A percentile compares a stretch with the other conserved stretches of the same genome.
These are phyloP conservation scores for Sphaerodactylus townsendi DNA, from an alignment of 2,113 vertebrate genomes.

Conservation along the genomic window DNA sequence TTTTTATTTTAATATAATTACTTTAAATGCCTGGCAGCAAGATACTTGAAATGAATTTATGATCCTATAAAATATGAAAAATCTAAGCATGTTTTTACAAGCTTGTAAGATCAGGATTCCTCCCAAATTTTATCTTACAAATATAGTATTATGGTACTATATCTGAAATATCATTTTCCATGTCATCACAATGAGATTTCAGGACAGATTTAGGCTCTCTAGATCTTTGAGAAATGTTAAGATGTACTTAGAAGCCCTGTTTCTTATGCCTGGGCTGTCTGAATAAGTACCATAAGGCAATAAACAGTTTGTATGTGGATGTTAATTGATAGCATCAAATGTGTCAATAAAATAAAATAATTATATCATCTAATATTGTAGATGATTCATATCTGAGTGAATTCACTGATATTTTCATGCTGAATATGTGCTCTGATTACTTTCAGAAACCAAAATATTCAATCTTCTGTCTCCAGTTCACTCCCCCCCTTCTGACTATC, in stretches of 20 bases:
- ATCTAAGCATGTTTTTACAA: too few species aligned
- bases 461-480: neutral
- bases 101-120: too few species aligned
- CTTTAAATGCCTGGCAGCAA: neutral
- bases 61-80: too few species aligned
- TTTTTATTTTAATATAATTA: neutral
- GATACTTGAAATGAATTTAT: neutral
- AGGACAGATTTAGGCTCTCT: too few species aligned
- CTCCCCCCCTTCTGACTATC: neutral
- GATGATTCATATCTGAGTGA: neutral
- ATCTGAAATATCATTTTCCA: too few species aligned
- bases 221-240: too few species aligned
- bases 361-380: neutral
- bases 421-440: neutral
- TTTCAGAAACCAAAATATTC: neutral
- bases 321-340: neutral
- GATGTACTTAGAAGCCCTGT: too few species aligned
- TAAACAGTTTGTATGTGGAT: neutral
- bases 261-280: too few species aligned
- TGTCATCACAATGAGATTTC: too few species aligned
- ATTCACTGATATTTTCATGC: neutral
- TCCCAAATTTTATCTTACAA: too few species aligned
- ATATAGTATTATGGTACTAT: too few species aligned
- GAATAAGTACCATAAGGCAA: neutral
- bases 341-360: neutral